Conservation (phyloP, 2,797 vertebrate species). For the Selene dorsalis region DNA sequence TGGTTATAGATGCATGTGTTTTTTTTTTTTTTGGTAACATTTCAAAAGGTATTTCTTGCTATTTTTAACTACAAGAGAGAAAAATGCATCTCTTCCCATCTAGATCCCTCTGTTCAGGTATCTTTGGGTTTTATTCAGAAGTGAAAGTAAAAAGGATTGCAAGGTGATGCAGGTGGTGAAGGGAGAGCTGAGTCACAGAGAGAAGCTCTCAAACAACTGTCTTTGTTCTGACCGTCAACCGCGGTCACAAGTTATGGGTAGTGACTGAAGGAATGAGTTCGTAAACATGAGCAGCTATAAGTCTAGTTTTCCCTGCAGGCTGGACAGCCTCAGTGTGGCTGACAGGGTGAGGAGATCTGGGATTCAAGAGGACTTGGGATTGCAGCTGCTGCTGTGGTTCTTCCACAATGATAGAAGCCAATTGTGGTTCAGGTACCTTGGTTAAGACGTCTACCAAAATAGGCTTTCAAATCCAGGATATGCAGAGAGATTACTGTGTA, state of each 20-base stretch:
- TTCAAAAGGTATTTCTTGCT: background rate
- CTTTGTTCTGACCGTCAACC: slow-evolving; percentile 40
- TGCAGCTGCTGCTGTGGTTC: slow-evolving; percentile 21
- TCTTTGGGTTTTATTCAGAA: background rate
- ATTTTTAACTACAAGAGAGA: slow-evolving; percentile 1
- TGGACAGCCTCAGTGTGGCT: slow-evolving; percentile 9
- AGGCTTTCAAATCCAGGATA: slow-evolving; percentile 1
- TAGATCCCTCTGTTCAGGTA: slow-evolving; percentile 12
- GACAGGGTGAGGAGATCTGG: slow-evolving; percentile 30
- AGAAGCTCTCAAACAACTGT: slow-evolving; percentile 28
- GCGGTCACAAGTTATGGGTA: slow-evolving; percentile 7
- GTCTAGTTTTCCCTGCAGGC: slow-evolving; percentile 26
- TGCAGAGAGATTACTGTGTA: slow-evolving; percentile 10
- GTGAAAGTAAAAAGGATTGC: slow-evolving; percentile 27
- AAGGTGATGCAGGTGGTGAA: slow-evolving; percentile 29
- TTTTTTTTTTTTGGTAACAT: slow-evolving; percentile 9
- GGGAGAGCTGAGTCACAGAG: slow-evolving; percentile 21
- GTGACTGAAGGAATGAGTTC: slow-evolving; percentile 15
- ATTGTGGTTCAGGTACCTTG: slow-evolving; percentile 4
- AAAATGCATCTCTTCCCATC: background rate
- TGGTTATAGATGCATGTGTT: background rate
- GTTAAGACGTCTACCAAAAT: slow-evolving; percentile 5
- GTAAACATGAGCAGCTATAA: background rate
- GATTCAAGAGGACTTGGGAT: slow-evolving; percentile 26
- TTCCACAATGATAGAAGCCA: background rate